phyloP scores from a whole-genome alignment of 1,140 invertebrate genomes.

The Lanistes nyassanus region DNA sequence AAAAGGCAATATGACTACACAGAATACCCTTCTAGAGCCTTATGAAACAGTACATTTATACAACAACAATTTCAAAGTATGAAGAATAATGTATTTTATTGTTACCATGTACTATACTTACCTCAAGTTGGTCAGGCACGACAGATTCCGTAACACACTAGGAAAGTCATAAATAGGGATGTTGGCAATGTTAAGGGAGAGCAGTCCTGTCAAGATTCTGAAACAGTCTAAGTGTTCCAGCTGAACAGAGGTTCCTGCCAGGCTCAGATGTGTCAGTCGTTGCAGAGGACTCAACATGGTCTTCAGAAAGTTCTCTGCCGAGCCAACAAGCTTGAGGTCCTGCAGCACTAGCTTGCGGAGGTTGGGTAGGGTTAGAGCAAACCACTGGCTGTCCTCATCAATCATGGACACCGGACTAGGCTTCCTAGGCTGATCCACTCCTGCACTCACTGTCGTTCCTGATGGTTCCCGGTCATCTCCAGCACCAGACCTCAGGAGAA shows the following conservation, averaged over 20 bases:
- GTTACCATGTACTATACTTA: no score
- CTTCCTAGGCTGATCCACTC: background rate
- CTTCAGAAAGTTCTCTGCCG: background rate
- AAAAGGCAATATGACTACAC: no score
- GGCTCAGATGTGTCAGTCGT: conserved; percentile 11
- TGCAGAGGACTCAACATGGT: conserved; percentile 1
- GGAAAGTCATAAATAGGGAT: conserved; percentile 4
- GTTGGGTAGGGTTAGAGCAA: conserved; percentile 4
- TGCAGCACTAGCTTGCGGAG: conserved; percentile 14
- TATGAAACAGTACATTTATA: no score
- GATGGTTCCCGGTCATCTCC: no score
- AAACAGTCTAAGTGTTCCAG: conserved; percentile 12
- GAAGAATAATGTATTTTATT: no score
- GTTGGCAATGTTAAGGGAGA: conserved; percentile 19
- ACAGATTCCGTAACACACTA: background rate
- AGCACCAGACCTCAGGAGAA: background rate
- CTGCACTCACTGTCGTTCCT: no score
- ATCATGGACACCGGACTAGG: conserved; percentile 70
- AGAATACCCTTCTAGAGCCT: no score
- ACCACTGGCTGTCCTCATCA: conserved; percentile 65
- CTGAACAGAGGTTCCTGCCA: conserved; percentile 9
- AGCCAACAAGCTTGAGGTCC: conserved; percentile 5
- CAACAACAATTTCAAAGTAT: no score
- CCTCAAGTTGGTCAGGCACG: background rate
- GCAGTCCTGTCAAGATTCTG: background rate